These are phyloP conservation scores for Malaclemys terrapin DNA, from an alignment of 2,113 vertebrate species.

Conservation along the genomic window DNA sequence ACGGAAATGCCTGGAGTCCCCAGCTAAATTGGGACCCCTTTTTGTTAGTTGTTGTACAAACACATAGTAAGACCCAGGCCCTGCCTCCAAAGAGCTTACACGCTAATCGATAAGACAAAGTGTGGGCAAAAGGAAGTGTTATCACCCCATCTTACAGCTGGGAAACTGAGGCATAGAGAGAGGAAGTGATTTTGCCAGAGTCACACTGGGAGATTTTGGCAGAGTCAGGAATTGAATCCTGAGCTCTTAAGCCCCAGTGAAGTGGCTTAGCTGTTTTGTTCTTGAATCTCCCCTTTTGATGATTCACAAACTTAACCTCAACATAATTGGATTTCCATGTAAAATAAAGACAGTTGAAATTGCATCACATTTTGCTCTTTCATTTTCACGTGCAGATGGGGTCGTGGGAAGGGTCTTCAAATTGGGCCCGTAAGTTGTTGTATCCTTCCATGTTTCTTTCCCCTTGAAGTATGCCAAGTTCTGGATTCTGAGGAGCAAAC, in stretches of 20 bases:
- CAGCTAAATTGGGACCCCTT: background rate
- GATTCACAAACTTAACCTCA: background rate
- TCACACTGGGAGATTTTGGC: fast-evolving
- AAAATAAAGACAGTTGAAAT: background rate
- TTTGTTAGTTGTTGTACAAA: background rate
- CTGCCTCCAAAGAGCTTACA: background rate
- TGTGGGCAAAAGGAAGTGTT: background rate
- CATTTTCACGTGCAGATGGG: background rate
- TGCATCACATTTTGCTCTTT: background rate
- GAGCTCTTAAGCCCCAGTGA: background rate
- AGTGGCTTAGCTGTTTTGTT: background rate
- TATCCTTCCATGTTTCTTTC: background rate
- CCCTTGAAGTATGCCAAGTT: background rate
- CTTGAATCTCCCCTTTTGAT: background rate
- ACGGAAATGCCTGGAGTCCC: background rate
- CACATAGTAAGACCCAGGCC: background rate
- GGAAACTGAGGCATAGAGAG: background rate
- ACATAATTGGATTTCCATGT: background rate
- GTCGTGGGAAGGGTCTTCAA: background rate
- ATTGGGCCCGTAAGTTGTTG: background rate
- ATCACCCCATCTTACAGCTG: fast-evolving
- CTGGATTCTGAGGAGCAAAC: background rate
- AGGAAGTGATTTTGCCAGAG: background rate
- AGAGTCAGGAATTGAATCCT: background rate
- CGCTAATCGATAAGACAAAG: background rate